Percentiles rank a stretch among this genome's conserved stretches.
Conservation (phyloP, 2,797 vertebrate species). For the Serranus cabrilla region DNA sequence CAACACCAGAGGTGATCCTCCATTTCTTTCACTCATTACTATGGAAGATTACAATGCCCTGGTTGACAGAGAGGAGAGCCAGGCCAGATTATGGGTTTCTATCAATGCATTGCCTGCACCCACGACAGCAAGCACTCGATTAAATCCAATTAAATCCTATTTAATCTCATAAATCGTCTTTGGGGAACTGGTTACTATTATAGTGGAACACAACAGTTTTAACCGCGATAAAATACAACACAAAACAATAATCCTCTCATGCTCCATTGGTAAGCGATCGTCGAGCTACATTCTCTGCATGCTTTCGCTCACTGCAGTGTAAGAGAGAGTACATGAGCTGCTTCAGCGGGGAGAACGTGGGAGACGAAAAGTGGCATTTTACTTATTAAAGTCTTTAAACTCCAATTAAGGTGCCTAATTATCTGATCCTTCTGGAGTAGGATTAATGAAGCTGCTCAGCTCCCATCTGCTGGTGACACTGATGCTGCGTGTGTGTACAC, state of each 20-base stretch:
- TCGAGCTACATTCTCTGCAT: not conserved
- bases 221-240: slow-evolving; percentile 23
- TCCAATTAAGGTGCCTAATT: slow-evolving; percentile 75
- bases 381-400: slow-evolving; percentile 74
- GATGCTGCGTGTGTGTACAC: slow-evolving; percentile 12
- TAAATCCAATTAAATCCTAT: slow-evolving; percentile 45
- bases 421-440: slow-evolving; percentile 66
- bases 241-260: slow-evolving; percentile 9
- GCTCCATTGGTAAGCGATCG: slow-evolving; percentile 21
- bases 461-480: slow-evolving; percentile 72
- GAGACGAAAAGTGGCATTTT: slow-evolving; percentile 46
- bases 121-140: not conserved
- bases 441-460: slow-evolving; percentile 74
- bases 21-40: slow-evolving; percentile 24
- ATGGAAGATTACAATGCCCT: slow-evolving; percentile 14
- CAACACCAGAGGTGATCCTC: slow-evolving; percentile 9
- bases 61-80: not conserved
- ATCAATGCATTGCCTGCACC: not conserved
- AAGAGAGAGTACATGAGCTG: slow-evolving; percentile 6
- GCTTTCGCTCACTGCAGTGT: slow-evolving; percentile 6
- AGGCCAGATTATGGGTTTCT: not conserved
- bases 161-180: slow-evolving; percentile 20
- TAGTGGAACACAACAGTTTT: slow-evolving; percentile 1
- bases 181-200: slow-evolving; percentile 19
- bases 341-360: slow-evolving; percentile 28